These are phyloP conservation scores for Orestias chungarensis DNA, from an alignment of 2,797 vertebrate species.

Conservation along the genomic window DNA sequence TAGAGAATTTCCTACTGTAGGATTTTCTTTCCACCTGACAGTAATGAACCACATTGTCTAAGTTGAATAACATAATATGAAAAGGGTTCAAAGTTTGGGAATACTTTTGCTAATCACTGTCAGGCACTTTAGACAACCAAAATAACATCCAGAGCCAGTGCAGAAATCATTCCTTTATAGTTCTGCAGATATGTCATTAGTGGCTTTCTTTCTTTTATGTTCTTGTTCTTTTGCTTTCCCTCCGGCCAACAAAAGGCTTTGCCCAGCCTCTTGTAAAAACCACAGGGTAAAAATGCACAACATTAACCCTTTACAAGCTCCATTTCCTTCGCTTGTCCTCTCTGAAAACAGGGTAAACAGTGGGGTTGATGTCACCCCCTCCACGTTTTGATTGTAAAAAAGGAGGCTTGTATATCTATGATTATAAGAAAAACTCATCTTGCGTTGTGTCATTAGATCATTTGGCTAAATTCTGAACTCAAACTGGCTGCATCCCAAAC, in stretches of 20 bases:
- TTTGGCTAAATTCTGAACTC: constrained; percentile 46
- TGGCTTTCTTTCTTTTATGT: constrained; percentile 25
- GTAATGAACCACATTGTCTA: constrained; percentile 2
- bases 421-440: constrained; percentile 16
- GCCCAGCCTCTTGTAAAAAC: constrained; percentile 49
- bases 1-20: neutral
- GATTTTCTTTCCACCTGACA: neutral
- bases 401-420: constrained; percentile 39
- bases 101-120: neutral
- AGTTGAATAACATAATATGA: neutral
- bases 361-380: constrained; percentile 4
- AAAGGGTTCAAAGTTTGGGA: neutral
- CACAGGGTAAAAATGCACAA: constrained; percentile 63
- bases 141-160: constrained; percentile 24
- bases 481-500: constrained; percentile 51
- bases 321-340: constrained; percentile 43
- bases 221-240: constrained; percentile 30
- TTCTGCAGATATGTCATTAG: constrained; percentile 23
- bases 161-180: constrained; percentile 29
- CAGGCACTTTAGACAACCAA: neutral
- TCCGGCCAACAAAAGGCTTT: constrained; percentile 40
- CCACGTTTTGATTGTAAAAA: constrained; percentile 36
- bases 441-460: constrained; percentile 27
- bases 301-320: constrained; percentile 56
- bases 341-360: constrained; percentile 37